A percentile compares a stretch with the other conserved stretches of the same genome.
These are phyloP conservation scores for Halotydeus destructor DNA, from an alignment of 1,140 invertebrate genomes.

Conservation along the genomic window DNA sequence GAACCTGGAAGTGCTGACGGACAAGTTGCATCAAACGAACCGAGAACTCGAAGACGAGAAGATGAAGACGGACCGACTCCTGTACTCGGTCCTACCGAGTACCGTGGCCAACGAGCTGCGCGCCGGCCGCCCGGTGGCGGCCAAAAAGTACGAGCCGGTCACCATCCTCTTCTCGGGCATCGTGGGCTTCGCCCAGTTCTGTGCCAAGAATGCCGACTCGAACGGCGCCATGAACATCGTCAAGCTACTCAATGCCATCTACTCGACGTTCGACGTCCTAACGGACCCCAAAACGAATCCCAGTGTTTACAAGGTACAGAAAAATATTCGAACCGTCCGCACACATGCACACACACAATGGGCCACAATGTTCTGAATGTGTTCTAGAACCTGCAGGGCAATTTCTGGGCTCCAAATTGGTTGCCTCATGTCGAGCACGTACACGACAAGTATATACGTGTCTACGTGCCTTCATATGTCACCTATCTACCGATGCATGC, in stretches of 20 bases:
- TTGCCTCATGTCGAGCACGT: too few relatives aligned
- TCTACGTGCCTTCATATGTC: too few relatives aligned
- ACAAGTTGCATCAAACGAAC: constrained; percentile 86
- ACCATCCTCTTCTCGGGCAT: constrained; percentile 84
- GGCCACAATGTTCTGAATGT: constrained; percentile 1
- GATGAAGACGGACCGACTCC: constrained; percentile 79
- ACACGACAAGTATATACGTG: too few relatives aligned
- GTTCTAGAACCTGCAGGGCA: not conserved
- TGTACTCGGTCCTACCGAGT: constrained; percentile 81
- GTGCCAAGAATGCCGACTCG: constrained; percentile 53
- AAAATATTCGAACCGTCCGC: constrained; percentile 1
- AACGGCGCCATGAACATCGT: constrained; percentile 81
- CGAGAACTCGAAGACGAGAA: constrained; percentile 84
- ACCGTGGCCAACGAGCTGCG: constrained; percentile 78
- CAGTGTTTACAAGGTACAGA: constrained; percentile 81
- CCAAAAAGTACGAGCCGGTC: constrained; percentile 62
- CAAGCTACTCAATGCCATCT: constrained; percentile 68
- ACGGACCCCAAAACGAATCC: constrained; percentile 75
- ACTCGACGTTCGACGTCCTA: constrained; percentile 71
- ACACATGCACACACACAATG: constrained; percentile 1
- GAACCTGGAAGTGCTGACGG: constrained; percentile 83
- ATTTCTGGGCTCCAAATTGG: not conserved
- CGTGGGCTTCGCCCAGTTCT: constrained; percentile 71
- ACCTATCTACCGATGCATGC: too few relatives aligned
- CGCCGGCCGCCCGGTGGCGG: constrained; percentile 64